Evolutionary conservation across 2,888 invertebrate genomes (phyloP).

Genomic region (Maniola hyperantus): DNA sequence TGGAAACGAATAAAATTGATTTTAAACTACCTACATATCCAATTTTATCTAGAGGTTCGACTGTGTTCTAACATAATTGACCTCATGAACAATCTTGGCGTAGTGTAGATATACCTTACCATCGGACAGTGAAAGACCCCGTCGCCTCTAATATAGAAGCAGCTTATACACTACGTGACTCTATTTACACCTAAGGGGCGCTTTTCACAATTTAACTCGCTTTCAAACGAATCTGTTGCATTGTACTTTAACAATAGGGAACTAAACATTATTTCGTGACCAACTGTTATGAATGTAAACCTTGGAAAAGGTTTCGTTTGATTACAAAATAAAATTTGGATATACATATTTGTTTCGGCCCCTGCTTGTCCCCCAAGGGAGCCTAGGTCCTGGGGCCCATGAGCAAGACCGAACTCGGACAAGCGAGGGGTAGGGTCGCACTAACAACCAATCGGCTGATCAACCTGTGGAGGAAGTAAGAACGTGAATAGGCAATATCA

Average conservation of each 20-base stretch:
- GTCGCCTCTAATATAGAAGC: constrained; percentile 55
- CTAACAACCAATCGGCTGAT: no score
- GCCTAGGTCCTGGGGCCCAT: no score
- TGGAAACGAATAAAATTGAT: no score
- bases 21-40: no score
- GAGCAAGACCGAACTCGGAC: no score
- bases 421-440: no score
- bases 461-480: no score
- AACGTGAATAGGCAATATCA: no score
- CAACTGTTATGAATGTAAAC: background rate
- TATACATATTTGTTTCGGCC: no score
- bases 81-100: constrained; percentile 24
- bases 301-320: background rate
- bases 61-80: constrained; percentile 1
- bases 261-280: constrained; percentile 37
- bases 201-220: constrained; percentile 67
- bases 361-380: no score
- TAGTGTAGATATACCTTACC: background rate
- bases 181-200: constrained; percentile 67
- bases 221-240: constrained; percentile 64
- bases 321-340: background rate
- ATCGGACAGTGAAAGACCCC: constrained; percentile 44
- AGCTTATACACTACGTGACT: constrained; percentile 73
- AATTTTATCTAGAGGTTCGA: no score
- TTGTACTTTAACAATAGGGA: constrained; percentile 50